phyloP scores from a whole-genome alignment of 2,113 vertebrate species.

The Phylloscopus trochilus region DNA sequence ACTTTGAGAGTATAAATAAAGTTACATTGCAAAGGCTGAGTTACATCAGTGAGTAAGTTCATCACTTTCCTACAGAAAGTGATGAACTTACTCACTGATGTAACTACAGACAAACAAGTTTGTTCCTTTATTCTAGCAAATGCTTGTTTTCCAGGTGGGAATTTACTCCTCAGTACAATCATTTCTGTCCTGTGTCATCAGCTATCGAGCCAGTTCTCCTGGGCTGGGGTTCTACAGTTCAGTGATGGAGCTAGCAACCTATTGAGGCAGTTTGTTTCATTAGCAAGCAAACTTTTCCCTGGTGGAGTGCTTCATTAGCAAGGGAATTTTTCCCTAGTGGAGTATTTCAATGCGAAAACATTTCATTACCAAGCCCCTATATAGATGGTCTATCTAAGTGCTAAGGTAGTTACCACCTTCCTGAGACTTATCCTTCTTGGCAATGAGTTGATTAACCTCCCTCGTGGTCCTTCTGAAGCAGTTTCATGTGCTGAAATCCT shows the following conservation, averaged over 20 bases:
- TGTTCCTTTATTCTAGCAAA: not conserved
- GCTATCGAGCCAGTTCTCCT: not conserved
- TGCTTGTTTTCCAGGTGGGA: not conserved
- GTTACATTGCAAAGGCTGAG: not conserved
- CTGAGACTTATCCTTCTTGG: not conserved
- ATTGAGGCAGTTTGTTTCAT: constrained; percentile 30
- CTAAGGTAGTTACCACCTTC: constrained; percentile 24
- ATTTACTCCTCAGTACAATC: not conserved
- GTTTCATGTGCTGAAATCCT: not conserved
- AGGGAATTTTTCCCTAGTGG: constrained; percentile 40
- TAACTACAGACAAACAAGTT: not conserved
- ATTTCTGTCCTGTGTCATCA: constrained; percentile 11
- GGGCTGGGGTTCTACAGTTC: not conserved
- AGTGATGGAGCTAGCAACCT: not conserved
- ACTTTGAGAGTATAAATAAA: not conserved
- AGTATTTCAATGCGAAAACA: not conserved
- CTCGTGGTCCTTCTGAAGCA: not conserved
- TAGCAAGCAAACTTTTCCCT: constrained; percentile 47
- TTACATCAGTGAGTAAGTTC: not conserved
- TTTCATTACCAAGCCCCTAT: constrained; percentile 4
- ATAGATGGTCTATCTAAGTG: not conserved
- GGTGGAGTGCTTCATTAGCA: constrained; percentile 32
- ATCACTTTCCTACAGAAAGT: not conserved
- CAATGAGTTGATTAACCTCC: not conserved
- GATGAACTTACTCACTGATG: no score